Evolutionary conservation across 2,797 vertebrate species (phyloP), one percentile per base, ranked within the genome.

Genomic region (Cyprinodon diabolis): DNA sequence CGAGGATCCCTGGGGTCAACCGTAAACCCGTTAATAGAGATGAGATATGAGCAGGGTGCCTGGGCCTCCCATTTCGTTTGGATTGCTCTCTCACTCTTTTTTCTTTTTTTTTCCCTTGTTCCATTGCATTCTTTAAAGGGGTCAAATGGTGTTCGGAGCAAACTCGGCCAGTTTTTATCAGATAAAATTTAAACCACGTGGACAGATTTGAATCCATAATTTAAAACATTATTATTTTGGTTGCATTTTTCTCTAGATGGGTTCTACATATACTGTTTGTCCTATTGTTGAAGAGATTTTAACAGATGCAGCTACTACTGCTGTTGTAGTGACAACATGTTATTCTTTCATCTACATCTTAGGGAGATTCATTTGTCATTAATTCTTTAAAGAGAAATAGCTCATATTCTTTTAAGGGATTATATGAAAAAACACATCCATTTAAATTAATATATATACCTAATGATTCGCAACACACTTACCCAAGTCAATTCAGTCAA

Each of bases 1-100:
- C 78, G 95, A 95, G 93, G 90, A 93, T 95, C 95, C 95, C 94
- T 92, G 94, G 94, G 95, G 94, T 95, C 94, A 94, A 88, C 94
- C 92, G 91, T 96, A 96, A 96, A 96, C 92, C 94, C 91, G 94
- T 95, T 95, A 95, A 95, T 95, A 94, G 94, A 95, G 94, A 96
- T 95, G 95, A 96, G 95, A 95, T 95, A 96, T 90, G 95, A 95
- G 95, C 80, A 74, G 86, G 92, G 87, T 55, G 81, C 89, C 89
- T 75, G 84, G 94, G 95, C 95, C 95, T 95, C 95, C 95, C 94
- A 95, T 95, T 96, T 93, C 87, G 94, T 93, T 94, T 88, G 86
- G 89, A 87, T 87, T 90, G 88, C 82, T 91, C 75, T 82, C 75
- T 76, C 70, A 75, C 57, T 73, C 19, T 72, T 17, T 71, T 77